Conservation (phyloP, 2,113 vertebrate species). For the Typhlomys cinereus region DNA sequence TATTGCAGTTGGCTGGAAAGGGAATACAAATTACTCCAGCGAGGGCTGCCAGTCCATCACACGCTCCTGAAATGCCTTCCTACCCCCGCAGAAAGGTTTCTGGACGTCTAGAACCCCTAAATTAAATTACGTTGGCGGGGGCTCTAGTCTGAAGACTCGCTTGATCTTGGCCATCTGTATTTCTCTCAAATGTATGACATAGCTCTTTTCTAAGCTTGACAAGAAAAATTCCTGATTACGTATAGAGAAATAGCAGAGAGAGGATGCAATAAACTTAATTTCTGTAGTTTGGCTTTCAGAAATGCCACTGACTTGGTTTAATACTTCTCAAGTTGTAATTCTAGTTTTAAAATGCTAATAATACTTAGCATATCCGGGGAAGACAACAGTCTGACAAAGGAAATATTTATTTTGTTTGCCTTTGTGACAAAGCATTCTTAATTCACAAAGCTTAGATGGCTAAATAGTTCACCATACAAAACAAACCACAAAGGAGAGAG, state of each 20-base stretch:
- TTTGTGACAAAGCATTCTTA: background rate
- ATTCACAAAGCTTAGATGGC: background rate
- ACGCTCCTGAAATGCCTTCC: slow-evolving; percentile 13
- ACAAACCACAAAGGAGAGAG: background rate
- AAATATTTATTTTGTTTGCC: slow-evolving; percentile 8
- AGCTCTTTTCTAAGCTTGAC: slow-evolving; percentile 36
- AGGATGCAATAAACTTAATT: background rate
- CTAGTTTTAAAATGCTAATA: slow-evolving; percentile 7
- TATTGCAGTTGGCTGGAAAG: slow-evolving; percentile 75
- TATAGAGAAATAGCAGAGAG: slow-evolving; percentile 1
- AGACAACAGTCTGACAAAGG: background rate
- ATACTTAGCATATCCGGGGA: background rate
- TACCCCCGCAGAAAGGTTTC: background rate
- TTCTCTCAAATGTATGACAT: slow-evolving; percentile 52
- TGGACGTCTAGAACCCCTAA: slow-evolving; percentile 42
- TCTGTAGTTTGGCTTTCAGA: background rate
- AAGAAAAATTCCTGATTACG: background rate
- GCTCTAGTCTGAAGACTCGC: background rate
- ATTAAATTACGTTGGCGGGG: slow-evolving; percentile 64
- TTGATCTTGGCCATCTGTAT: slow-evolving; percentile 42
- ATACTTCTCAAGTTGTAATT: background rate
- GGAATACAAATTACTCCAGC: slow-evolving; percentile 78
- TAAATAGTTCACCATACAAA: background rate
- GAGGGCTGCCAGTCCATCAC: slow-evolving; percentile 48
- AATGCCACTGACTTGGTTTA: background rate